phyloP scores from a whole-genome alignment of 1,140 invertebrate species.

The Trissolcus basalis region DNA sequence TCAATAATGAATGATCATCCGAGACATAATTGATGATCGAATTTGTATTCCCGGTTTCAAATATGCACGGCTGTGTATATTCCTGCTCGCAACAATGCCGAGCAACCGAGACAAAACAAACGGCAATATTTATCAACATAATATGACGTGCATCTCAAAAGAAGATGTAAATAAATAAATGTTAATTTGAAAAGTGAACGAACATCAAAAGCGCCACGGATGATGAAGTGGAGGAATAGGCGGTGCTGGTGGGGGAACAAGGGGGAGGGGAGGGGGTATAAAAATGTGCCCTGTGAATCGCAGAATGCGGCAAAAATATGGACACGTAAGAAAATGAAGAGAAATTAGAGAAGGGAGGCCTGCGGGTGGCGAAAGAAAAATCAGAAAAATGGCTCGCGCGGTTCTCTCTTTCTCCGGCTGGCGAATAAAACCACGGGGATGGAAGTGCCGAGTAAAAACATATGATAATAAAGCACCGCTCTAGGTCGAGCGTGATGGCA shows the following conservation, averaged over 20 bases:
- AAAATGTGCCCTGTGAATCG: conserved; percentile 14
- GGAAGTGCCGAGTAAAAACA: conserved; percentile 65
- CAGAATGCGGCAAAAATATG: conserved; percentile 26
- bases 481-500: conserved; percentile 54
- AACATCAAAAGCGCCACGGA: conserved; percentile 7
- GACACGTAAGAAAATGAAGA: conserved; percentile 50
- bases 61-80: background rate
- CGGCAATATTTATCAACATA: conserved; percentile 11
- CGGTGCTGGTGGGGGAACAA: too few relatives aligned
- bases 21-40: conserved; percentile 13
- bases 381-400: conserved; percentile 40
- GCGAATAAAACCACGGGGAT: conserved; percentile 54
- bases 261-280: background rate
- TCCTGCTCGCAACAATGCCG: too few relatives aligned
- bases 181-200: conserved; percentile 15
- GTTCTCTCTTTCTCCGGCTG: conserved; percentile 8
- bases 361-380: conserved; percentile 20
- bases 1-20: conserved; percentile 26
- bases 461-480: conserved; percentile 70
- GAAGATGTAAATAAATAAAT: conserved; percentile 15
- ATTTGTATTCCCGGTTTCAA: conserved; percentile 5
- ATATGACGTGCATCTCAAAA: conserved; percentile 6
- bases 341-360: conserved; percentile 21
- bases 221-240: conserved; percentile 18
- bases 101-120: conserved; percentile 8